Percentiles rank a stretch among this genome's conserved stretches.
These are phyloP conservation scores for Chaetophractus vellerosus DNA, from an alignment of 2,797 vertebrate genomes.

Conservation along the genomic window DNA sequence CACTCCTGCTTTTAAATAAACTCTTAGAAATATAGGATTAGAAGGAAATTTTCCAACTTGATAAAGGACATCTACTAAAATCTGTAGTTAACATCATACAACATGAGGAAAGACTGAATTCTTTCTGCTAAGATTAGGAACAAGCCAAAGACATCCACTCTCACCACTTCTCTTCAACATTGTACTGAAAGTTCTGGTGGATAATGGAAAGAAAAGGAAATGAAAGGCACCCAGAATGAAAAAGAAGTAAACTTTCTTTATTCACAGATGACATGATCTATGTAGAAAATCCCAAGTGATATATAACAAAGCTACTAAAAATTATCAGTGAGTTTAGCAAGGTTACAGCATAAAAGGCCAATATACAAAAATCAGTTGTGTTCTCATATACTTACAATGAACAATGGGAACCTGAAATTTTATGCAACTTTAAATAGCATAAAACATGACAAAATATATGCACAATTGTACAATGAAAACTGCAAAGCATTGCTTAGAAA, in stretches of 20 bases:
- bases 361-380: no score
- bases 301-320: background rate
- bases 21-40: background rate
- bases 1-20: no score
- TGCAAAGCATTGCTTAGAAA: no score
- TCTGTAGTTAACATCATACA: background rate
- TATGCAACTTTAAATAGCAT: no score
- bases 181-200: background rate
- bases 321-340: background rate
- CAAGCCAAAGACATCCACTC: background rate
- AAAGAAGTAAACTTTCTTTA: background rate
- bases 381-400: no score
- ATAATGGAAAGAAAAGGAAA: background rate
- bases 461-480: no score
- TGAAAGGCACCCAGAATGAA: background rate
- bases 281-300: background rate
- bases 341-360: background rate
- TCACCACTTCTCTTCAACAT: background rate
- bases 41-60: background rate
- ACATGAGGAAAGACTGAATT: no score
- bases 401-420: no score
- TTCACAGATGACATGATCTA: background rate
- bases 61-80: background rate
- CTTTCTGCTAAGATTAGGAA: background rate
- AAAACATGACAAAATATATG: no score